Evolutionary conservation across 2,888 invertebrate species (phyloP).

Genomic region (Physocephala rufipes): DNA sequence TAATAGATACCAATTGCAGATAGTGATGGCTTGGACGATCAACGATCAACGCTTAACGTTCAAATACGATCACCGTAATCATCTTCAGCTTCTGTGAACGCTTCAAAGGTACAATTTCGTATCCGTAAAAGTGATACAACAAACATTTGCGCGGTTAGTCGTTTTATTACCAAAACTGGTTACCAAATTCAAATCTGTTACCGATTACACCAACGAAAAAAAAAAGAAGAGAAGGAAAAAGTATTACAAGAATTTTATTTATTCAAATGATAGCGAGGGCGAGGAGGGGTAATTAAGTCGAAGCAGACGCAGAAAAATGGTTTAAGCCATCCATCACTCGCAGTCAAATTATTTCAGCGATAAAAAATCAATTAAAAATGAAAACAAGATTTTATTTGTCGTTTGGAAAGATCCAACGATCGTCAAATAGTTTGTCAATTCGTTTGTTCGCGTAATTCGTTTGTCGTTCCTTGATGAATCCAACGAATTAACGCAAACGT

Average conservation of each 20-base stretch:
- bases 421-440: no score
- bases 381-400: slow-evolving; percentile 16
- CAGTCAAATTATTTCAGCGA: slow-evolving; percentile 20
- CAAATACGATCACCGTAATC: not conserved
- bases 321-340: slow-evolving; percentile 33
- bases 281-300: not conserved
- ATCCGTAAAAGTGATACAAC: not conserved
- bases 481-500: not conserved
- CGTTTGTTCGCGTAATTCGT: no score
- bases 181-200: no score
- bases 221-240: not conserved
- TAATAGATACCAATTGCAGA: not conserved
- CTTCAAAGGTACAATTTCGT: not conserved
- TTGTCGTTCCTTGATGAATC: slow-evolving; percentile 14
- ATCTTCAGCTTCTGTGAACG: not conserved
- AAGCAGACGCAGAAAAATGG: not conserved
- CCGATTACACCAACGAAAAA: slow-evolving; percentile 13
- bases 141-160: no score
- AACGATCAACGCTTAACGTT: not conserved
- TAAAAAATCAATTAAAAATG: slow-evolving; percentile 33
- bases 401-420: not conserved
- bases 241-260: no score
- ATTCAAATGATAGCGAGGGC: slow-evolving; percentile 4
- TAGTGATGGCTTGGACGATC: not conserved
- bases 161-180: no score